A percentile compares a stretch with the other conserved stretches of the same genome.
phyloP scores from a whole-genome alignment of 64 coral and sea anemone species.

The Stichodactyla helianthus region DNA sequence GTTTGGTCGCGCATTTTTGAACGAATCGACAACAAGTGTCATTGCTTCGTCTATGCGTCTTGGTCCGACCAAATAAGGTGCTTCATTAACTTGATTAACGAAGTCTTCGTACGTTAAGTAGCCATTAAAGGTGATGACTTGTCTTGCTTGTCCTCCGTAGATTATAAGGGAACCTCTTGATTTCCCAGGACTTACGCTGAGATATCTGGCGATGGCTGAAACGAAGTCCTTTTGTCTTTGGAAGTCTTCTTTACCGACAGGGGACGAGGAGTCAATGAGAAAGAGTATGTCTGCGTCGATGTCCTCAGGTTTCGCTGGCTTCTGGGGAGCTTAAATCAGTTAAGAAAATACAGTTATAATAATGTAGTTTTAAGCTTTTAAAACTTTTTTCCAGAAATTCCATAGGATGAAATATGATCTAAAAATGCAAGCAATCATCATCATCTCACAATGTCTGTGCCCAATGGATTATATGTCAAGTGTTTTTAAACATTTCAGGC shows the following conservation, averaged over 20 bases:
- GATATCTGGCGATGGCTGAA: not conserved
- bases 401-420: too few species aligned
- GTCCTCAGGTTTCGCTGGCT: not conserved
- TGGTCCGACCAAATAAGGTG: constrained; percentile 26
- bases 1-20: constrained; percentile 40
- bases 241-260: constrained; percentile 16
- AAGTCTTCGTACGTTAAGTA: constrained; percentile 34
- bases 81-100: constrained; percentile 39
- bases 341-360: not conserved
- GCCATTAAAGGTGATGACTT: constrained; percentile 8
- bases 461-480: too few species aligned
- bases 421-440: too few species aligned
- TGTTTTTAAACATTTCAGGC: too few species aligned
- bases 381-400: too few species aligned
- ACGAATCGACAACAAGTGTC: constrained; percentile 30
- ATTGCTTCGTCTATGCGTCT: constrained; percentile 49
- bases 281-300: constrained; percentile 56
- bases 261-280: constrained; percentile 50
- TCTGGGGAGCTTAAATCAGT: not conserved
- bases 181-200: not conserved
- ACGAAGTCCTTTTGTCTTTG: constrained; percentile 31
- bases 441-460: too few species aligned
- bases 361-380: too few species aligned
- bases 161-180: constrained; percentile 29
- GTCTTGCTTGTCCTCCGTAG: constrained; percentile 29